Conservation (phyloP, 30 jellyfish, hydroid and myxozoan genomes). For the Pelagia noctiluca region DNA sequence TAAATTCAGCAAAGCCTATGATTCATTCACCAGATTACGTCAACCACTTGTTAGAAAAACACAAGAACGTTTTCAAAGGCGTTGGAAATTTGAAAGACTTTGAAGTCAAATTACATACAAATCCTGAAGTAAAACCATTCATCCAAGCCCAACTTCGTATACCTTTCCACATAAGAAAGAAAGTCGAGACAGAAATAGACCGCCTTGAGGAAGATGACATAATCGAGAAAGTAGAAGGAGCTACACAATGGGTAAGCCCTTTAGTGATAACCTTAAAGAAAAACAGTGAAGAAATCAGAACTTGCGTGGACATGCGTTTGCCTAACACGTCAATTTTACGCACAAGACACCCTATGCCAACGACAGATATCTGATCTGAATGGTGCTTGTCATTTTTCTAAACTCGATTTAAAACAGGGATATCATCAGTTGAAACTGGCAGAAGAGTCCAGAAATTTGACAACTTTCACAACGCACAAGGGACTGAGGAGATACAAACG, state of each 20-base stretch:
- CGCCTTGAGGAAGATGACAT: constrained; percentile 62
- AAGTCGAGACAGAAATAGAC: constrained; percentile 53
- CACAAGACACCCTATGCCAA: constrained; percentile 66
- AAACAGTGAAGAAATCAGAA: constrained; percentile 50
- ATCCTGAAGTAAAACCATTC: constrained; percentile 52
- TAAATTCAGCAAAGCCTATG: constrained; percentile 24
- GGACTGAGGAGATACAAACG: constrained; percentile 40
- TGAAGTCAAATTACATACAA: constrained; percentile 61
- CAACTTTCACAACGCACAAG: constrained; percentile 52
- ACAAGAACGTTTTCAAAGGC: constrained; percentile 63
- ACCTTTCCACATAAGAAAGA: constrained; percentile 70
- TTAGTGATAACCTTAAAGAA: constrained; percentile 69
- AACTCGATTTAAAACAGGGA: constrained; percentile 47
- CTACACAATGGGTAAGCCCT: constrained; percentile 85
- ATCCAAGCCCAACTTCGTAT: constrained; percentile 53
- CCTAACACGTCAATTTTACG: constrained; percentile 48
- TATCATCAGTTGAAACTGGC: constrained; percentile 65
- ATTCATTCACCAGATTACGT: constrained; percentile 40
- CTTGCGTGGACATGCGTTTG: constrained; percentile 72
- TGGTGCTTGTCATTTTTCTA: constrained; percentile 39
- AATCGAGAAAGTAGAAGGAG: constrained; percentile 68
- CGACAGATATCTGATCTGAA: constrained; percentile 35
- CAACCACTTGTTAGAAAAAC: constrained; percentile 8
- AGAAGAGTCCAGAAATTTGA: constrained; percentile 35
- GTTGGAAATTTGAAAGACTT: constrained; percentile 60